phyloP scores from a whole-genome alignment of 2,797 vertebrate genomes.

The Eidolon dupreanum region DNA sequence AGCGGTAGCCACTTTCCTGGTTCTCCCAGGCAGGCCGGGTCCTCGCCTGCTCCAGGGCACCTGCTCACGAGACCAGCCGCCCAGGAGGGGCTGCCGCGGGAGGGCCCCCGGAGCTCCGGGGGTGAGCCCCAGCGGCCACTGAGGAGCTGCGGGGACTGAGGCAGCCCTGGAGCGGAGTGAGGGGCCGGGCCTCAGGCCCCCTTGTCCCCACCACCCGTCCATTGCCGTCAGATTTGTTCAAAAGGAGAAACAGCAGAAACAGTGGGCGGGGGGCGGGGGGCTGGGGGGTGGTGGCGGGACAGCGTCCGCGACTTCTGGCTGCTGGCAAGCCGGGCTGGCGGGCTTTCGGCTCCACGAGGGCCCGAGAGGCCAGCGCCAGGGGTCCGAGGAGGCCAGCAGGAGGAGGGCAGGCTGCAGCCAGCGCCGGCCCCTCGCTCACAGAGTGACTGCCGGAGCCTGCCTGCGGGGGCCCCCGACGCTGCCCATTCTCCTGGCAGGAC shows the following conservation, averaged over 20 bases:
- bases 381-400: neutral
- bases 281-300: neutral
- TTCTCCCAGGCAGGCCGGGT: neutral
- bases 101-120: rapidly evolving
- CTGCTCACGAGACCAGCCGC: rapidly evolving
- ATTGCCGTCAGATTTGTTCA: neutral
- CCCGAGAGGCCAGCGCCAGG: rapidly evolving
- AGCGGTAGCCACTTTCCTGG: rapidly evolving
- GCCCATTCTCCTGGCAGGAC: neutral
- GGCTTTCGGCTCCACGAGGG: neutral
- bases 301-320: neutral
- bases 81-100: rapidly evolving
- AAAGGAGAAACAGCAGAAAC: neutral
- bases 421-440: neutral
- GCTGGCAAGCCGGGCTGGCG: rapidly evolving
- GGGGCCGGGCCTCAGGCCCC: neutral
- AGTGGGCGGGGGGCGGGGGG: neutral
- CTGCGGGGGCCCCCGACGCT: too few relatives aligned
- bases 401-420: neutral
- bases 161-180: neutral
- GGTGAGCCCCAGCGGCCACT: rapidly evolving
- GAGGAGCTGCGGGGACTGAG: too few relatives aligned
- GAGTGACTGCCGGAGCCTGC: neutral
- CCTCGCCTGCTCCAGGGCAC: neutral
- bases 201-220: neutral